These are phyloP conservation scores for Sycophila sp. DNA, from an alignment of 1,140 invertebrate genomes.

Conservation along the genomic window DNA sequence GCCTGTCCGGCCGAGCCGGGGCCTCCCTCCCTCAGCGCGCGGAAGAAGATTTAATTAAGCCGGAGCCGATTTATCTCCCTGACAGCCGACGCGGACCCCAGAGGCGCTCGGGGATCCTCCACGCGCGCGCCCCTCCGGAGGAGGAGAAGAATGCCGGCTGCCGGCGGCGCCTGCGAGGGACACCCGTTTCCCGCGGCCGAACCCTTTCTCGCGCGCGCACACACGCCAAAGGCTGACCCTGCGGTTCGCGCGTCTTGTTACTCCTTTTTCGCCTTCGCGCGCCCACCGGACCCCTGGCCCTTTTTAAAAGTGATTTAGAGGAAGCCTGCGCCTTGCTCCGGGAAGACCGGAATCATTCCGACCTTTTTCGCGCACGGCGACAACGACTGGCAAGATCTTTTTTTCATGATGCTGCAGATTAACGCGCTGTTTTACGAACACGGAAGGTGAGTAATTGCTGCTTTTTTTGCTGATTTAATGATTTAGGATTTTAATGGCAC, in stretches of 20 bases:
- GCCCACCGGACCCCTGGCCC: background rate
- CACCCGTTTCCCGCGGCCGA: conserved; percentile 22
- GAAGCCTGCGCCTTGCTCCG: background rate
- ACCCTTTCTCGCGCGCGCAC: conserved; percentile 45
- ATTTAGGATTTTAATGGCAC: too few relatives aligned
- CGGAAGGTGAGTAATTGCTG: too few relatives aligned
- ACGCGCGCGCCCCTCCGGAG: conserved; percentile 46
- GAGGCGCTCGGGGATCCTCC: conserved; percentile 51
- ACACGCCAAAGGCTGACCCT: conserved; percentile 5
- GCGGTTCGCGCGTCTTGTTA: conserved; percentile 3
- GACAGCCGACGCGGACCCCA: conserved; percentile 60
- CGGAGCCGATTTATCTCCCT: conserved; percentile 67
- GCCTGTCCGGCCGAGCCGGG: conserved; percentile 43
- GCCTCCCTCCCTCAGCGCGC: conserved; percentile 44
- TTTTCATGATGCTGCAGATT: too few relatives aligned
- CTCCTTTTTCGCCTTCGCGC: background rate
- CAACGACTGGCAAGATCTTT: background rate
- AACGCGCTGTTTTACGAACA: too few relatives aligned
- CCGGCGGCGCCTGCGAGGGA: conserved; percentile 26
- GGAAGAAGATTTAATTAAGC: conserved; percentile 70
- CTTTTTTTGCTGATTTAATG: too few relatives aligned
- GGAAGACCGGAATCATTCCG: background rate
- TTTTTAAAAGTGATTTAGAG: conserved; percentile 36
- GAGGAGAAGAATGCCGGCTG: conserved; percentile 47
- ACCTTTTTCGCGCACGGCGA: background rate